Evolutionary conservation across 2,888 invertebrate species (phyloP).

Genomic region (Ashinkailepas kermadecensis): DNA sequence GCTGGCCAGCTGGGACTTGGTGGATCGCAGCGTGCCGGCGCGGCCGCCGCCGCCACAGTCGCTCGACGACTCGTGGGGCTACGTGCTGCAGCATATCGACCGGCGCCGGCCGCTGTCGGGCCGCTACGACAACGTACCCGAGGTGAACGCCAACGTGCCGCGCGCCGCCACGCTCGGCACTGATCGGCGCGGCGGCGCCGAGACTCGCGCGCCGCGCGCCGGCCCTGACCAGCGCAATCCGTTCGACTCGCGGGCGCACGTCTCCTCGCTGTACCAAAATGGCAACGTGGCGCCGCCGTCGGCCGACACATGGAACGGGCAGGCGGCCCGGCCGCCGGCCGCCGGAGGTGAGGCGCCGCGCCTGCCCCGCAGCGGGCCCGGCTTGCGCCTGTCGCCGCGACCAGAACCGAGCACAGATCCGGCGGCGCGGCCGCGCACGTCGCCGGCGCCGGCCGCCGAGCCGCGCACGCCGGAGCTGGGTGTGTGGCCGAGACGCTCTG

Average conservation of each 20-base stretch:
- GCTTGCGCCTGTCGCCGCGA: background rate
- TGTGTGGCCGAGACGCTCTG: no score
- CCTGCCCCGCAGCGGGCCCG: background rate
- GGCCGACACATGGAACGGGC: background rate
- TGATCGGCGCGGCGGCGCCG: background rate
- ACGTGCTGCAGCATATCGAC: background rate
- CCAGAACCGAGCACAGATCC: background rate
- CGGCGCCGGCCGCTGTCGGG: background rate
- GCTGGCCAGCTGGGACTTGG: constrained; percentile 18
- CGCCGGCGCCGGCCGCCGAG: background rate
- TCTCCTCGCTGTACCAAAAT: background rate
- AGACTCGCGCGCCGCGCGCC: background rate
- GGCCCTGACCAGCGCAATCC: background rate
- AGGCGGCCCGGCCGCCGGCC: background rate
- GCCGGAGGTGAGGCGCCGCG: background rate
- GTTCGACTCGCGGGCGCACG: background rate
- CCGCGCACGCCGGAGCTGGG: no score
- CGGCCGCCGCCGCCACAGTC: background rate
- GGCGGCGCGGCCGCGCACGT: background rate
- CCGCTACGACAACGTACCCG: constrained; percentile 1
- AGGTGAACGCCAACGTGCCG: background rate
- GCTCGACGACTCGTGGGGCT: constrained; percentile 17
- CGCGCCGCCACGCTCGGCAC: no score
- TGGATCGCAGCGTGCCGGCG: background rate
- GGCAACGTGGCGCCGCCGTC: background rate